A percentile compares a stretch with the other conserved stretches of the same genome.
Conservation (phyloP, 2,113 vertebrate genomes). For the Pachyramphus minor region DNA sequence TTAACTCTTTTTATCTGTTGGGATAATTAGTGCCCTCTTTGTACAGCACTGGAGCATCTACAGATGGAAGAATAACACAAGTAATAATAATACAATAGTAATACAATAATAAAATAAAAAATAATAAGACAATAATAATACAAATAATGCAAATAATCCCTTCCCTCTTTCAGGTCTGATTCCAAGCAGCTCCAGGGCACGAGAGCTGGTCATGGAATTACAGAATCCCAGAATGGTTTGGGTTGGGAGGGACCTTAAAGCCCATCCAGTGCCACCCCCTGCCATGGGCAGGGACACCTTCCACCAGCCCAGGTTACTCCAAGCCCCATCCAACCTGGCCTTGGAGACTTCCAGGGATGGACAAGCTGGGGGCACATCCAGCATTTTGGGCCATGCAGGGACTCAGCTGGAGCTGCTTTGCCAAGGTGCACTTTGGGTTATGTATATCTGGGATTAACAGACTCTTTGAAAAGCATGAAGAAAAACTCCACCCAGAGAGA, state of each 20-base stretch:
- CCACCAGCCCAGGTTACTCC: not conserved
- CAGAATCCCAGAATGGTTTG: not conserved
- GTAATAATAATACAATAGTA: no score
- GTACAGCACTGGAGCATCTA: not conserved
- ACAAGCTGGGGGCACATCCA: not conserved
- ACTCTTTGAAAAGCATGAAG: not conserved
- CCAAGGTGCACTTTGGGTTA: rapidly evolving
- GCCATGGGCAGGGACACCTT: not conserved
- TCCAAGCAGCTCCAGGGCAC: rapidly evolving
- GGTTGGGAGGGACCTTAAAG: not conserved
- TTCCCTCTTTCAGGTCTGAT: not conserved
- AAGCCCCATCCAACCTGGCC: not conserved
- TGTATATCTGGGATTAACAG: not conserved
- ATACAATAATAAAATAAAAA: no score
- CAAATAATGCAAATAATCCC: no score
- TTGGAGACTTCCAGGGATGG: not conserved
- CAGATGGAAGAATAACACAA: not conserved
- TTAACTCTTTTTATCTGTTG: not conserved
- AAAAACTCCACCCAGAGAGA: not conserved
- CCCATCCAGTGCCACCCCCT: not conserved
- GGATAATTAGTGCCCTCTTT: not conserved
- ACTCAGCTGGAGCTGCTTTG: not conserved
- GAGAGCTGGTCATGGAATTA: not conserved
- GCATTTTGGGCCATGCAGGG: not conserved
- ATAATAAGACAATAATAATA: no score